These are phyloP conservation scores for Brachionus plicatilis DNA, from an alignment of 1,140 invertebrate genomes.

Conservation along the genomic window DNA sequence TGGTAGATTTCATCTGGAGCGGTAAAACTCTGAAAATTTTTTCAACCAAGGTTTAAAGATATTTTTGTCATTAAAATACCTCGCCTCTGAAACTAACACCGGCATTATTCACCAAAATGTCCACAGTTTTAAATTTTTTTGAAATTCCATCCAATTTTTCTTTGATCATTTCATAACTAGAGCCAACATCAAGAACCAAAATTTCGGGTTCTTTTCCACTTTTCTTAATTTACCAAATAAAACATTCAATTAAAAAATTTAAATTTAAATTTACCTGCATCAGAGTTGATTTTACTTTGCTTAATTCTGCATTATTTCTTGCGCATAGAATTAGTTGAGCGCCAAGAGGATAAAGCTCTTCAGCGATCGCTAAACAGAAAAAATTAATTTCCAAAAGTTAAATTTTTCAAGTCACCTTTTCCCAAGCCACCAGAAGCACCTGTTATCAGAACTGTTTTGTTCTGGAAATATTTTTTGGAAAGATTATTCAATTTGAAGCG, in stretches of 20 bases:
- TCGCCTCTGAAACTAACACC: slow-evolving; percentile 30
- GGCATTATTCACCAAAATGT: slow-evolving; percentile 39
- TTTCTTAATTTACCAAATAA: background rate
- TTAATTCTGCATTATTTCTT: slow-evolving; percentile 9
- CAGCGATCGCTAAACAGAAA: background rate
- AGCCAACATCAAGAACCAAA: slow-evolving; percentile 15
- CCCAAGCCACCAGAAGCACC: slow-evolving; percentile 30
- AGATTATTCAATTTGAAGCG: background rate
- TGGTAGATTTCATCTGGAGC: background rate
- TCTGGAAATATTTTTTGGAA: background rate
- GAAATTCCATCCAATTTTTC: slow-evolving; percentile 5
- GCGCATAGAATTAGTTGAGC: slow-evolving; percentile 23
- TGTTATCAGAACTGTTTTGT: slow-evolving; percentile 32
- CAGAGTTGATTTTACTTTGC: slow-evolving; percentile 8
- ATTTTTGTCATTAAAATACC: background rate
- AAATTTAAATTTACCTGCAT: background rate
- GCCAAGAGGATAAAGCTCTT: slow-evolving; percentile 24
- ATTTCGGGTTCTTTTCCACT: slow-evolving; percentile 26
- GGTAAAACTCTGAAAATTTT: slow-evolving; percentile 16
- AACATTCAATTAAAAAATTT: background rate
- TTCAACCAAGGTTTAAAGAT: background rate
- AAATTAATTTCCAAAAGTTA: background rate
- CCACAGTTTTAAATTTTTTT: background rate
- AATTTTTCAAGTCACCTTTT: background rate
- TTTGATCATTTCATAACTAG: background rate